Conservation (phyloP, 2,113 vertebrate genomes). For the Scortum barcoo region DNA sequence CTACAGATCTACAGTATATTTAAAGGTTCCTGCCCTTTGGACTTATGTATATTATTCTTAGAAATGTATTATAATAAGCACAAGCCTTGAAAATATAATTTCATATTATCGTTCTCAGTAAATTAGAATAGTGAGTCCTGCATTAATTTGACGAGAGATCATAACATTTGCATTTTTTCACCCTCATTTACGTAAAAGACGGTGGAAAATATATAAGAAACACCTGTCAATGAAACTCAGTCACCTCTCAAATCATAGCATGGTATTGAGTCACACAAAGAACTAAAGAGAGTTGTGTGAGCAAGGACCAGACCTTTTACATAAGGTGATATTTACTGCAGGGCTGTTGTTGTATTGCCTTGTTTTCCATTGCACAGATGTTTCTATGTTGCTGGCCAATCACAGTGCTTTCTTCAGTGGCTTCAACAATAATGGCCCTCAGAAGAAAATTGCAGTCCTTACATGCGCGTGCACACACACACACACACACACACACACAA, state of each 20-base stretch:
- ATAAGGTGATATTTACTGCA: background rate
- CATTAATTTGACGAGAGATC: background rate
- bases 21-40: background rate
- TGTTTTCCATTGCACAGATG: background rate
- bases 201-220: background rate
- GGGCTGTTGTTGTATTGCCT: background rate
- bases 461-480: background rate
- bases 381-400: background rate
- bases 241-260: background rate
- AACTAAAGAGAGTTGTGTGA: background rate
- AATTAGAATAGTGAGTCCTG: no score
- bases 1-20: background rate
- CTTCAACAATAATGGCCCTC: slow-evolving; percentile 1
- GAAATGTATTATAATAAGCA: background rate
- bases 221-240: background rate
- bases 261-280: background rate
- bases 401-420: background rate
- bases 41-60: background rate
- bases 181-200: background rate
- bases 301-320: background rate
- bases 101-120: background rate
- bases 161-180: background rate
- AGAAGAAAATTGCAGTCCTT: background rate
- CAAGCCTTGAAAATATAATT: background rate
- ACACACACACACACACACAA: background rate